These are phyloP conservation scores for Platycheirus rosarum DNA, from an alignment of 2,888 invertebrate species.

Conservation along the genomic window DNA sequence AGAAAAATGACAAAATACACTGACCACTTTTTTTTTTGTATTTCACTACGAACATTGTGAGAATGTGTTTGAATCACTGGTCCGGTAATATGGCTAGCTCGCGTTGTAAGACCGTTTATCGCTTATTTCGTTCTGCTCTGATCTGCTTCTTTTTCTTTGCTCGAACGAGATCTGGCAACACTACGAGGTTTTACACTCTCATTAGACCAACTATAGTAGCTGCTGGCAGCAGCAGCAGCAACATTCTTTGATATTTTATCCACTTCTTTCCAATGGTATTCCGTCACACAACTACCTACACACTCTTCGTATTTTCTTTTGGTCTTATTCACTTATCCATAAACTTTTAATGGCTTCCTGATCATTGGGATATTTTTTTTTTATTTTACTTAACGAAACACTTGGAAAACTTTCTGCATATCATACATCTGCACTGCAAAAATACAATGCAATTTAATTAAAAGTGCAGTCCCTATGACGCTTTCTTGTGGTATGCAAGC, in stretches of 20 bases:
- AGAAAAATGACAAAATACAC: constrained; percentile 35
- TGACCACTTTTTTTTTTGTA: constrained; percentile 51
- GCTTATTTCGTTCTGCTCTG: constrained; percentile 69
- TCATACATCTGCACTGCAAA: constrained; percentile 24
- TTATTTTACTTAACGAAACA: constrained; percentile 22
- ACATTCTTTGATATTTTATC: constrained; percentile 68
- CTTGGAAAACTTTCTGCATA: constrained; percentile 19
- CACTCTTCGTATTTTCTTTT: constrained; percentile 29
- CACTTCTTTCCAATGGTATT: constrained; percentile 58
- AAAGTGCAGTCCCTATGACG: constrained; percentile 40
- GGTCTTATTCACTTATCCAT: constrained; percentile 56
- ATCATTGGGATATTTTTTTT: constrained; percentile 55
- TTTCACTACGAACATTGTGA: neutral
- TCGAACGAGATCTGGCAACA: constrained; percentile 24
- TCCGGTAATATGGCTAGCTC: constrained; percentile 53
- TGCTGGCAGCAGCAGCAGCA: constrained; percentile 49
- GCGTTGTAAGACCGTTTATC: constrained; percentile 58
- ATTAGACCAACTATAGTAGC: constrained; percentile 42
- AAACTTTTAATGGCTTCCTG: constrained; percentile 73
- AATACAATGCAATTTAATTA: neutral
- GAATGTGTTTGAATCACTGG: constrained; percentile 5
- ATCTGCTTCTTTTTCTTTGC: constrained; percentile 49
- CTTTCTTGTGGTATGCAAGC: constrained; percentile 31
- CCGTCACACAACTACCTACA: constrained; percentile 32
- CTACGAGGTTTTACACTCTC: constrained; percentile 66